A percentile compares a stretch with the other conserved stretches of the same genome.
Evolutionary conservation across 2,797 vertebrate species (phyloP).

Genomic region (Mustela erminea): DNA sequence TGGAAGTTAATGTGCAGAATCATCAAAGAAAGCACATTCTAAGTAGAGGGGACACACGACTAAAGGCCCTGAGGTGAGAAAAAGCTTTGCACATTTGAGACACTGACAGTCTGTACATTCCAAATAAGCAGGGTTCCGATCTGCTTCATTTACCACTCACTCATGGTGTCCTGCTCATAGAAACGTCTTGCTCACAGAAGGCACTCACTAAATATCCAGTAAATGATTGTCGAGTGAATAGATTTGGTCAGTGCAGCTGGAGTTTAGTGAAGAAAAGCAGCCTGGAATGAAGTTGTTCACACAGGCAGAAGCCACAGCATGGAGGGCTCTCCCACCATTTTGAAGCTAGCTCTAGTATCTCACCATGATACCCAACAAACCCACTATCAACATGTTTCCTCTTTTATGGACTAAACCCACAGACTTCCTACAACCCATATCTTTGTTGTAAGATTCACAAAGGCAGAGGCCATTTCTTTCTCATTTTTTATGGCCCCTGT

Average conservation of each 20-base stretch:
- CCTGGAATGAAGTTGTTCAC: not conserved
- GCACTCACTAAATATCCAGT: not conserved
- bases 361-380: not conserved
- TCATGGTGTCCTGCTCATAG: not conserved
- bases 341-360: not conserved
- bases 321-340: accelerated
- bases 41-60: not conserved
- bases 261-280: not conserved
- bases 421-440: not conserved
- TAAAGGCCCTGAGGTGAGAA: not conserved
- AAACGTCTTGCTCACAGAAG: not conserved
- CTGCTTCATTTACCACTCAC: not conserved
- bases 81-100: not conserved
- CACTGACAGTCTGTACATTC: accelerated
- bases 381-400: not conserved
- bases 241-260: too few relatives aligned
- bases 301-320: not conserved
- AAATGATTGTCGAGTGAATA: not conserved
- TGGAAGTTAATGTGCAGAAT: not conserved
- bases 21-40: not conserved
- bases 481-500: not conserved
- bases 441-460: not conserved
- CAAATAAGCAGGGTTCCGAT: not conserved
- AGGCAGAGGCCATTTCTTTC: not conserved
- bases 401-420: not conserved